phyloP scores from a whole-genome alignment of 2,888 invertebrate genomes.

The Stenoptilia bipunctidactyla region DNA sequence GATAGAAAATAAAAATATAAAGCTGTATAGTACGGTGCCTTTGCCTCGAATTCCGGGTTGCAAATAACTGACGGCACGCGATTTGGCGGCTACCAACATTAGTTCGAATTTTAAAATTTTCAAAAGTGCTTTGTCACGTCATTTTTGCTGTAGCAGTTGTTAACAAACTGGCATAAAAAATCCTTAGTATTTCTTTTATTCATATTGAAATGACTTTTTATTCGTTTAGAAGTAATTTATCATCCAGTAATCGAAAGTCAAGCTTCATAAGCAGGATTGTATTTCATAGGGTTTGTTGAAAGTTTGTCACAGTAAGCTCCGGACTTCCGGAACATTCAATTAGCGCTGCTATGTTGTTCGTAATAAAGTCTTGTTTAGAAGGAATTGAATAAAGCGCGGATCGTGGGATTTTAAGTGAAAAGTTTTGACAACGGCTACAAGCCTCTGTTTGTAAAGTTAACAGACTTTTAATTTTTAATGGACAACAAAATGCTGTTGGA shows the following conservation, averaged over 20 bases:
- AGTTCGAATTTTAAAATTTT: conserved; percentile 27
- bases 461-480: conserved; percentile 30
- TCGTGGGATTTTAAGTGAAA: conserved; percentile 23
- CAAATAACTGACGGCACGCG: conserved; percentile 28
- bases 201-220: too few species aligned
- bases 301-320: too few species aligned
- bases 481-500: conserved; percentile 11
- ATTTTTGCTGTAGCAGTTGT: too few species aligned
- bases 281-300: too few species aligned
- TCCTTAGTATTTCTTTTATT: too few species aligned
- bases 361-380: conserved; percentile 18
- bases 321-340: too few species aligned
- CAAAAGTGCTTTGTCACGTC: conserved; percentile 14
- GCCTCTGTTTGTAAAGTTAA: conserved; percentile 24
- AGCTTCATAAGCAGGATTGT: too few species aligned
- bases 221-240: too few species aligned
- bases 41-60: conserved; percentile 29
- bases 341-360: background rate
- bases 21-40: conserved; percentile 26
- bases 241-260: too few species aligned
- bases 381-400: conserved; percentile 11
- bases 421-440: conserved; percentile 32
- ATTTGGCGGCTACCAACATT: conserved; percentile 20
- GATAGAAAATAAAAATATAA: conserved; percentile 31
- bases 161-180: too few species aligned